phyloP scores from a whole-genome alignment of 2,797 vertebrate genomes.

The Rhodeus uyekii region DNA sequence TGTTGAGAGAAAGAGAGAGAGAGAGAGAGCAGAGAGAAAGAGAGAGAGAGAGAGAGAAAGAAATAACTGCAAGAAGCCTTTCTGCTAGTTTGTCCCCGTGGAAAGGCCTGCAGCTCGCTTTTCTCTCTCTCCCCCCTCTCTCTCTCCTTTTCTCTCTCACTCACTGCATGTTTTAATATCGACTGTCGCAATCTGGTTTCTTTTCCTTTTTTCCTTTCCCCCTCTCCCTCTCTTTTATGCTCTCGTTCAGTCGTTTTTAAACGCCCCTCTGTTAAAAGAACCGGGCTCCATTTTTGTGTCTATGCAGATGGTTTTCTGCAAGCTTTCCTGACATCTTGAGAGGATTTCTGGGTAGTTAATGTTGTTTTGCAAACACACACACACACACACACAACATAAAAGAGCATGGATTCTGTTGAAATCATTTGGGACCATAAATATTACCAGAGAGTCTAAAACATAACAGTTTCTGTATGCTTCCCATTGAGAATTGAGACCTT shows the following conservation, averaged over 20 bases:
- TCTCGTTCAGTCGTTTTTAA: conserved; percentile 49
- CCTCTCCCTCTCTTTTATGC: conserved; percentile 53
- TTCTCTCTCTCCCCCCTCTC: conserved; percentile 42
- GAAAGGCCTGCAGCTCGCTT: conserved; percentile 89
- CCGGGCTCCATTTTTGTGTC: conserved; percentile 62
- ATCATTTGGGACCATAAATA: conserved; percentile 28
- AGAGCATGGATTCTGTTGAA: background rate
- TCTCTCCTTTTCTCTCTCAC: conserved; percentile 51
- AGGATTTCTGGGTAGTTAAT: conserved; percentile 36
- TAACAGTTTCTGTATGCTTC: background rate
- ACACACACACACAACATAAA: conserved; percentile 11
- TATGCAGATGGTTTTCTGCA: conserved; percentile 37
- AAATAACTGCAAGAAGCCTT: conserved; percentile 44
- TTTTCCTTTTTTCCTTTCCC: conserved; percentile 61
- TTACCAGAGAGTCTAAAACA: conserved; percentile 12
- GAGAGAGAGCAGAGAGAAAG: conserved; percentile 27
- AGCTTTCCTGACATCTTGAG: conserved; percentile 49
- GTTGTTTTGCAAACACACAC: background rate
- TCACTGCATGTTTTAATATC: conserved; percentile 92
- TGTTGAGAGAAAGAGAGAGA: conserved; percentile 59
- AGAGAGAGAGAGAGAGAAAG: conserved; percentile 28
- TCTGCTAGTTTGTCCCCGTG: conserved; percentile 85
- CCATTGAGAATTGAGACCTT: background rate
- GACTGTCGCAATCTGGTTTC: conserved; percentile 86
- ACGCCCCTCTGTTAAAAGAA: conserved; percentile 69